Conservation (phyloP, 2,113 vertebrate species). For the Menura novaehollandiae region DNA sequence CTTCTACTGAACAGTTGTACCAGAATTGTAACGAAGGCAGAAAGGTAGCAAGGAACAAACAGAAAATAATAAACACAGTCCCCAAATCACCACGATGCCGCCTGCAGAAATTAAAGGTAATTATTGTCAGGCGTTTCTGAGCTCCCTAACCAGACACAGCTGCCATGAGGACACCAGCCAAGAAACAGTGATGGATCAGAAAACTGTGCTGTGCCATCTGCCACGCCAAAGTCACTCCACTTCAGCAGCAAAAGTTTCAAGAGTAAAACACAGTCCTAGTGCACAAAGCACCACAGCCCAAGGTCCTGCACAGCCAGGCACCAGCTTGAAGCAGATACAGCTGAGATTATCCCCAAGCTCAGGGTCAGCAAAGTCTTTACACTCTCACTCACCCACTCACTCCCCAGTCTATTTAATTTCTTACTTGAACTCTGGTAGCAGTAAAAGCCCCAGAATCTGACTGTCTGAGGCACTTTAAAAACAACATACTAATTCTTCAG, state of each 20-base stretch:
- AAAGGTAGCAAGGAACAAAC: not conserved
- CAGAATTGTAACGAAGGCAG: not conserved
- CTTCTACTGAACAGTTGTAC: not conserved
- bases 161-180: conserved; percentile 39
- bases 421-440: not conserved
- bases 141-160: conserved; percentile 50
- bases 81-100: not conserved
- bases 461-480: not conserved
- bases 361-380: not conserved
- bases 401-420: not conserved
- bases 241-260: not conserved
- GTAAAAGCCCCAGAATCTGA: not conserved
- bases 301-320: not conserved
- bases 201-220: conserved; percentile 46
- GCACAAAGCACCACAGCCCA: not conserved
- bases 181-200: conserved; percentile 14
- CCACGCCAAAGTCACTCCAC: conserved; percentile 25
- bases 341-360: not conserved
- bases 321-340: fast-evolving
- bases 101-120: conserved; percentile 52
- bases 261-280: not conserved
- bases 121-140: conserved; percentile 33
- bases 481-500: not conserved
- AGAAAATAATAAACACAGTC: not conserved
- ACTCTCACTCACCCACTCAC: no score